Evolutionary conservation across 1,140 invertebrate species (phyloP).

Genomic region (Panagrolaimus sp.): DNA sequence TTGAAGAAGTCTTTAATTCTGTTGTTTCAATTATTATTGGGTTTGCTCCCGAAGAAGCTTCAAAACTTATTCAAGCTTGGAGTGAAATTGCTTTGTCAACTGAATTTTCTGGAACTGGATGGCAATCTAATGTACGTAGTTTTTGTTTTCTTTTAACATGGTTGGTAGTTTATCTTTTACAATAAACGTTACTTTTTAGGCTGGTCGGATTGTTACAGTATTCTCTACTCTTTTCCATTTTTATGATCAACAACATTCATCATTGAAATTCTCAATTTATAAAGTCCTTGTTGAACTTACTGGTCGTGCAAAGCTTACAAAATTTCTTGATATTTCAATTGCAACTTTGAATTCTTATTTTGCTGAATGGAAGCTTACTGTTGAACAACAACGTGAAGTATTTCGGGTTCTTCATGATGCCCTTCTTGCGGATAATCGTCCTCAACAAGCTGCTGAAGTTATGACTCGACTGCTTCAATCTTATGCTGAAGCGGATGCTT

Average conservation of each 20-base stretch:
- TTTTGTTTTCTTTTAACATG: too few species aligned
- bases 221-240: conserved; percentile 46
- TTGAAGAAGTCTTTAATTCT: conserved; percentile 3
- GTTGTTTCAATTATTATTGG: not conserved
- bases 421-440: conserved; percentile 33
- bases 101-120: conserved; percentile 36
- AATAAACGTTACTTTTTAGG: not conserved
- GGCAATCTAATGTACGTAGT: conserved; percentile 27
- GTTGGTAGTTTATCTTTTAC: too few species aligned
- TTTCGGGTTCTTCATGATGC: conserved; percentile 37
- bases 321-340: conserved; percentile 28
- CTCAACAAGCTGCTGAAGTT: conserved; percentile 46
- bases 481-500: conserved; percentile 47
- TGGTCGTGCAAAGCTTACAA: conserved; percentile 33
- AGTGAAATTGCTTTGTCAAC: not conserved
- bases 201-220: conserved; percentile 43
- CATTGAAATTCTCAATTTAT: conserved; percentile 32
- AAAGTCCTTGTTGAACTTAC: conserved; percentile 33
- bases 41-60: not conserved
- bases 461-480: conserved; percentile 49
- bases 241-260: conserved; percentile 26
- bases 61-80: not conserved
- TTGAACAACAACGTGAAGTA: conserved; percentile 39
- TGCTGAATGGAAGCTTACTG: conserved; percentile 27
- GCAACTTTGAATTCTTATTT: conserved; percentile 34